Base-by-base conservation (phyloP, 1,140 invertebrate genomes). In the Latrodectus geometricus region DNA sequence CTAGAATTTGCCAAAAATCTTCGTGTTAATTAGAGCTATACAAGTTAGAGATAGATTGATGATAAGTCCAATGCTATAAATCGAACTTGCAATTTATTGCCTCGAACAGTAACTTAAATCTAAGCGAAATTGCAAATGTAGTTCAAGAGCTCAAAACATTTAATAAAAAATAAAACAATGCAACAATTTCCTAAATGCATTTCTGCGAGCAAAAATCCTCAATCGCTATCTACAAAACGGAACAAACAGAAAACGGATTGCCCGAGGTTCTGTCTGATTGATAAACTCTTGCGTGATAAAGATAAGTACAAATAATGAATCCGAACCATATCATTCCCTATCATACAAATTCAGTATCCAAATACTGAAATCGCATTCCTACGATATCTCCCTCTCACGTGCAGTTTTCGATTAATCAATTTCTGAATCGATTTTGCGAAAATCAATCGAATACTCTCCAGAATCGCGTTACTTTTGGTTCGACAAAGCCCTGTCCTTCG, bases 401-500 rank as follows among this genome's bases (percentile, higher is more conserved):
- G 70, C 68, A 70, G 15, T 35, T 17, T 35, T 35, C 78, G 78
- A 81, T 81, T 81, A 81, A 81, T 81, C 78, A 81, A 78, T 81
- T 81, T 66, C 35, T 52, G n/a, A 70, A 81, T 81, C 78, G 78
- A 81, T 81, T 79, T 72, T 70, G 50, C 66, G 68, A 54, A 70
- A 81, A 81, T 81, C 78, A 81, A 81, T 81, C 78, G 66, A 81
- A 74, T 70, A 81, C 78, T 81, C n/a, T 20, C 12, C 77, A 49
- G 15, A 35, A 56, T 11, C 35, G 61, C 49, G 48, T 49, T 68
- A 23, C 65, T 48, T 21, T 50, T 50, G 14, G 20, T 70, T 70
- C 9, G 20, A 12, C 69, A 70, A 21, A 20, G 69, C 9, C 4
- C 68, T 21, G 68, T 20, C 35, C 5, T 35, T 21, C 75, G 97